Conservation (phyloP, 2,888 invertebrate genomes). For the Sialis fuliginosa region DNA sequence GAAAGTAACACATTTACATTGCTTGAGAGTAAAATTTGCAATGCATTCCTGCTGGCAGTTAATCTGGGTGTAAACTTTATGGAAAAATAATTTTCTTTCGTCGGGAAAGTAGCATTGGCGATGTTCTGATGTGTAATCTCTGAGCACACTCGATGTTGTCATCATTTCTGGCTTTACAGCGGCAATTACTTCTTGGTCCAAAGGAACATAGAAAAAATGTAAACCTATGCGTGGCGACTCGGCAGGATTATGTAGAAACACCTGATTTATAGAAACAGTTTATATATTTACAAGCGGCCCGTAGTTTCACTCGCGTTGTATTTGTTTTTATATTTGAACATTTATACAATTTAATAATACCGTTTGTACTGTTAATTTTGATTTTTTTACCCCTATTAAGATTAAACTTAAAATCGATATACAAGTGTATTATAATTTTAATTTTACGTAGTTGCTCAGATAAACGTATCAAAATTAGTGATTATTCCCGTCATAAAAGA, state of each 20-base stretch:
- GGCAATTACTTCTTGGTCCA: slow-evolving; percentile 52
- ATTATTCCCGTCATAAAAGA: too few relatives aligned
- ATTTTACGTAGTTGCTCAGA: too few relatives aligned
- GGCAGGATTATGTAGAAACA: slow-evolving; percentile 48
- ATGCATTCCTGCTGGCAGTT: slow-evolving; percentile 59
- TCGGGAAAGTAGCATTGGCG: slow-evolving; percentile 51
- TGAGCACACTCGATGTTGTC: slow-evolving; percentile 48
- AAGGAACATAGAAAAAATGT: slow-evolving; percentile 51
- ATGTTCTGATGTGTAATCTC: slow-evolving; percentile 40
- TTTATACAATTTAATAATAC: too few relatives aligned
- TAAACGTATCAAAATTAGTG: too few relatives aligned
- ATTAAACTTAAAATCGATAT: too few relatives aligned
- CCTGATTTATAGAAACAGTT: too few relatives aligned
- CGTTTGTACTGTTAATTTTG: too few relatives aligned
- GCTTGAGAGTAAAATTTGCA: slow-evolving; percentile 41
- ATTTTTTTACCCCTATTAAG: too few relatives aligned
- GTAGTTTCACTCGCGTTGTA: too few relatives aligned
- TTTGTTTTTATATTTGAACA: too few relatives aligned
- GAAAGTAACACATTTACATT: slow-evolving; percentile 51
- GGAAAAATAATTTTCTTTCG: slow-evolving; percentile 44
- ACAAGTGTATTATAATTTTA: too few relatives aligned
- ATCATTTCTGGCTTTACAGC: slow-evolving; percentile 60
- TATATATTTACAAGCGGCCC: too few relatives aligned
- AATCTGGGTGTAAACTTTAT: slow-evolving; percentile 50
- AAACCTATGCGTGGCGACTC: slow-evolving; percentile 47